A percentile compares a stretch with the other conserved stretches of the same genome.
phyloP scores from a whole-genome alignment of 1,140 invertebrate genomes.

The Drosophila bocki region DNA sequence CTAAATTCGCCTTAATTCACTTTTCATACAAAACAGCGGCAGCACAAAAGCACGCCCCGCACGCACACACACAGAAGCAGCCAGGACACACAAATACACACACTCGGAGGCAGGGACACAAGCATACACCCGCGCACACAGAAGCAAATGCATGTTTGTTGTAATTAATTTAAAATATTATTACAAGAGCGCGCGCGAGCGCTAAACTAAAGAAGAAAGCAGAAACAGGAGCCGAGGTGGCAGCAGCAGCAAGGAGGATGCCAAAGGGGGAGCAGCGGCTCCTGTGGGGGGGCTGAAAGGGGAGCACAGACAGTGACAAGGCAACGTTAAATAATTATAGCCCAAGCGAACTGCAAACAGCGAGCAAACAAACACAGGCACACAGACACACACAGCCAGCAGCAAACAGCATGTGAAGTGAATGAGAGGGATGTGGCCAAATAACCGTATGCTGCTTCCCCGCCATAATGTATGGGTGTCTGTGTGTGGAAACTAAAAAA shows the following conservation, averaged over 20 bases:
- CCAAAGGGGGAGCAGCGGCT: neutral
- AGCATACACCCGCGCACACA: conserved; percentile 39
- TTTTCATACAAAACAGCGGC: conserved; percentile 82
- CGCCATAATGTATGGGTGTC: neutral
- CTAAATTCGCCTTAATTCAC: conserved; percentile 83
- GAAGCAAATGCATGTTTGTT: conserved; percentile 74
- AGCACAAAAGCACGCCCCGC: conserved; percentile 76
- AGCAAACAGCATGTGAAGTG: conserved; percentile 21
- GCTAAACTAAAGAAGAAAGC: conserved; percentile 72
- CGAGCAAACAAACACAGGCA: conserved; percentile 43
- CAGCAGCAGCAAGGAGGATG: conserved; percentile 16
- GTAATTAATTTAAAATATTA: conserved; percentile 84
- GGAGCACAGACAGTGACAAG: conserved; percentile 65
- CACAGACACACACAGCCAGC: neutral
- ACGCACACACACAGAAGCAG: conserved; percentile 37
- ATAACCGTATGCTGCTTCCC: conserved; percentile 41
- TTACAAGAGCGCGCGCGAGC: conserved; percentile 80
- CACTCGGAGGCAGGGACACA: conserved; percentile 28
- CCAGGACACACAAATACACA: conserved; percentile 10
- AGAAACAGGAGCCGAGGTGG: conserved; percentile 52
- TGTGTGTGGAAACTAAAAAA: conserved; percentile 34
- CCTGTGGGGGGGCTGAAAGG: neutral
- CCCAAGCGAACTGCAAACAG: conserved; percentile 77
- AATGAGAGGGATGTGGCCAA: conserved; percentile 43
- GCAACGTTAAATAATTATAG: conserved; percentile 80